These are phyloP conservation scores for Ciconia nigra DNA, from an alignment of 2,797 vertebrate genomes.

Conservation along the genomic window DNA sequence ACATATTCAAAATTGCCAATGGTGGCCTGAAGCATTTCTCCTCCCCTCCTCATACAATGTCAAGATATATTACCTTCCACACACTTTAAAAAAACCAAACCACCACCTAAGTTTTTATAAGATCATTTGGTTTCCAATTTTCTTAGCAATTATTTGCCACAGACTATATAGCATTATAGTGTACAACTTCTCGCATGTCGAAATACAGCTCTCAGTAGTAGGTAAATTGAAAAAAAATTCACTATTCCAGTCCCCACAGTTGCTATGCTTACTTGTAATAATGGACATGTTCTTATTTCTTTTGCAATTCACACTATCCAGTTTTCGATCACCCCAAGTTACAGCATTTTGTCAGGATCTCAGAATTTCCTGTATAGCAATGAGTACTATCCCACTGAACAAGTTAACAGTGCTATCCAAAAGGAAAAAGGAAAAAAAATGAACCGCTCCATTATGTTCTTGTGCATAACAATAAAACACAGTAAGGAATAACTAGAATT, in stretches of 20 bases:
- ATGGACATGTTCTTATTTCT: neutral
- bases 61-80: neutral
- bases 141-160: neutral
- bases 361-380: neutral
- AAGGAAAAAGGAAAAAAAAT: neutral
- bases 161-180: accelerated
- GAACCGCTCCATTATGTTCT: neutral
- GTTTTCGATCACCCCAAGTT: neutral
- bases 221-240: neutral
- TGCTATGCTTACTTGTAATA: neutral
- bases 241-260: neutral
- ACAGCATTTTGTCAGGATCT: neutral
- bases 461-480: neutral
- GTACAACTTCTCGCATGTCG: neutral
- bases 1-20: neutral
- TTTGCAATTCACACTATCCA: neutral
- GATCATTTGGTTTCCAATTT: neutral
- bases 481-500: neutral
- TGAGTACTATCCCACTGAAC: neutral
- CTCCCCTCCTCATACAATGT: too few species aligned
- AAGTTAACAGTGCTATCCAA: neutral
- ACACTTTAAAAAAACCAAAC: neutral
- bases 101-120: neutral
- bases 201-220: neutral
- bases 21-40: neutral